Base-by-base conservation (phyloP, 2,888 invertebrate species). In the Gerosis bhagava region DNA sequence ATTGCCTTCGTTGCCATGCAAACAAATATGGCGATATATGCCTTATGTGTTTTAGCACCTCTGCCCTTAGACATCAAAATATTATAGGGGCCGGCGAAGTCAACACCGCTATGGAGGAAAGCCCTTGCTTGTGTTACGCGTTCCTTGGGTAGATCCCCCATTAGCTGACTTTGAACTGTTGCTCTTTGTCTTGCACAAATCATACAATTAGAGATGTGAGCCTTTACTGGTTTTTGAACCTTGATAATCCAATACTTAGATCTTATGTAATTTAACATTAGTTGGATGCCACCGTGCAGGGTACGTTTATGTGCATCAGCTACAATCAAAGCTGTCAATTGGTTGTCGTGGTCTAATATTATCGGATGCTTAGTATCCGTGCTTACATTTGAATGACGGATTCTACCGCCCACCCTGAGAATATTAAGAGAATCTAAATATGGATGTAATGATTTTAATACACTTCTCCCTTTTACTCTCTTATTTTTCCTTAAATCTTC, bases 381-480 rank as follows among this genome's bases (percentile, higher is more conserved):
- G 16, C 31, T 25, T n/a, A 52, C 5, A 16, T 53, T 29, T 5
- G 57, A 41, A 10, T 51, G 16, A 28, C 51, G 41, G 5, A 60
- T 16, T 1, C 60, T 41, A 11, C 58, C 60, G 29, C 60, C 60
- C 29, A 63, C 62, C 47, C 56, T 56, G 35, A 63, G 39, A 25
- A 50, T 32, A n/a, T 41, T 34, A 1, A 45, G 17, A 6, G 36
- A 29, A 35, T 56, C 54, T 1, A 61, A 5, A 29, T 47, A 61
- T 7, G 60, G 60, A 17, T 54, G 56, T 3, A 63, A 15, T 1
- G 53, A 41, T 25, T 37, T 51, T 24, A 61, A 19, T 10, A 1
- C 21, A 15, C 57, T 56, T 6, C 6, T 51, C 12, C 6, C n/a
- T 36, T 11, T 50, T 6, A 32, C 11, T n/a, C 19, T 17, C 13